Percentiles rank a stretch among this genome's conserved stretches.
phyloP scores from a whole-genome alignment of 2,113 vertebrate species.

The Pelodiscus sinensis region DNA sequence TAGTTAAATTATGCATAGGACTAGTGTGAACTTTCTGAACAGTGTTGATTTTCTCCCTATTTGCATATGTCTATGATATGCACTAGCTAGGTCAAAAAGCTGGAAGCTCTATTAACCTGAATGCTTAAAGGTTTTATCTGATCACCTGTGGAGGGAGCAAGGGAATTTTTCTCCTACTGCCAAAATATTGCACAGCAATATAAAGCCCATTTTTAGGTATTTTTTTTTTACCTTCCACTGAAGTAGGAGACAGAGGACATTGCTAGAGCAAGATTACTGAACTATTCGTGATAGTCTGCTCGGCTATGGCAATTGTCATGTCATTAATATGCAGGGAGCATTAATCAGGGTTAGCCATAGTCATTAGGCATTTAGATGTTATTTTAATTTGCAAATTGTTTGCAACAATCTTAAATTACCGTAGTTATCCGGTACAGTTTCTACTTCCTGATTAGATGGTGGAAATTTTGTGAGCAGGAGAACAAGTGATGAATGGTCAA shows the following conservation, averaged over 20 bases:
- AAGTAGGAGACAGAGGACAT: background rate
- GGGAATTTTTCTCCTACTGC: background rate
- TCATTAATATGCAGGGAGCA: background rate
- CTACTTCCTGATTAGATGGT: background rate
- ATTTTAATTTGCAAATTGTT: background rate
- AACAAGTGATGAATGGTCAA: background rate
- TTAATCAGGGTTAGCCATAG: background rate
- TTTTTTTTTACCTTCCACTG: background rate
- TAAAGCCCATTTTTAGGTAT: background rate
- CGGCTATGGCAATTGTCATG: background rate
- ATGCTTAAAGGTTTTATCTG: background rate
- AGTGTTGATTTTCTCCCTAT: rapidly evolving
- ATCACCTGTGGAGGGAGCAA: background rate
- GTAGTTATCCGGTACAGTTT: rapidly evolving
- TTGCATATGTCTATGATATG: rapidly evolving
- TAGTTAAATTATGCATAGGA: background rate
- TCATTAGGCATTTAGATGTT: background rate
- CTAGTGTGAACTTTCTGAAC: background rate
- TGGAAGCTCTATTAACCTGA: background rate
- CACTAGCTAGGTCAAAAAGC: rapidly evolving
- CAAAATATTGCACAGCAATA: background rate
- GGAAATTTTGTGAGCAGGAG: background rate
- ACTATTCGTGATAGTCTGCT: background rate
- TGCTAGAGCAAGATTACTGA: background rate
- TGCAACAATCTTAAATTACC: background rate